Evolutionary conservation across 2,797 vertebrate species (phyloP), one percentile per base, ranked within the genome.

Genomic region (Sebastiscus albofasciatus): DNA sequence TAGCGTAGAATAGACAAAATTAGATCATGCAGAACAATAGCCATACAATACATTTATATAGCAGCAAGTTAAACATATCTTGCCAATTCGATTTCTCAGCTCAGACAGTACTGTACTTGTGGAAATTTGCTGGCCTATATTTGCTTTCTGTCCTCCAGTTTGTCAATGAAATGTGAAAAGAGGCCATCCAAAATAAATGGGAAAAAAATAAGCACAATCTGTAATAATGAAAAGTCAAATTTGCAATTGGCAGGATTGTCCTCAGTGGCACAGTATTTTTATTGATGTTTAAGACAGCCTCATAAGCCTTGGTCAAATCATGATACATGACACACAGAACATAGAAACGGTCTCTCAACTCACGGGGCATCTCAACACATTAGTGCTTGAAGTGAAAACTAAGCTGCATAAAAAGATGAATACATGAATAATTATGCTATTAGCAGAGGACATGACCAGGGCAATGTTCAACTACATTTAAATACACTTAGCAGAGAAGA

Each of bases 381-480:
- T 75, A 62, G 39, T 22, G 56, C 55, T 74, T 60, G 20, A 70
- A 64, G 39, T 29, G 61, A 85, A 70, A 10, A 55, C 36, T 10
- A 55, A 69, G 66, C 49, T 76, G 67, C 52, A 81, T 81, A 55
- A 69, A 83, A 79, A 78, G 24, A 79, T 64, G 59, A 84, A 90
- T 72, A 36, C 22, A 82, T 91, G 31, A 86, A 87, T 85, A 82
- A 83, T 72, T 76, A 54, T 71, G 49, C 29, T 46, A 79, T 86
- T 81, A 83, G n/a, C 72, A 62, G 24, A 65, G 65, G 52, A 67
- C 24, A 72, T 66, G 42, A 83, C 22, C 62, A 34, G 64, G 67
- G 26, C 34, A 39, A 64, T 60, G 42, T 74, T 10, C 27, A 36
- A 24, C 8, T 78, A 5, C 62, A 70, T 70, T 69, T 52, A 42